phyloP scores from a whole-genome alignment of 2,888 invertebrate genomes.

The Eilema depressum region DNA sequence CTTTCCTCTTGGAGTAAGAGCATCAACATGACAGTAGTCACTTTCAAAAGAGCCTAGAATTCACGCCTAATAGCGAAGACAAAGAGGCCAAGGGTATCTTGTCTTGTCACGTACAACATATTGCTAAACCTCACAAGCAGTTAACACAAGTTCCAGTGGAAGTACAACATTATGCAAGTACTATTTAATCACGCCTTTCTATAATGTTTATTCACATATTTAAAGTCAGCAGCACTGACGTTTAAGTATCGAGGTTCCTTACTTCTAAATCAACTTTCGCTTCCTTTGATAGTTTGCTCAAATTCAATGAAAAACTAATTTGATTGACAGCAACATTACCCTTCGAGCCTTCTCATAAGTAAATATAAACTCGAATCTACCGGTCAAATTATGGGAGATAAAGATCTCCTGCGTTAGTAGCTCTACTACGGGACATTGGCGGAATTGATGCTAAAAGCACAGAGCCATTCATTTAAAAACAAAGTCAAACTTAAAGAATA shows the following conservation, averaged over 20 bases:
- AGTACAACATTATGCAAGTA: background rate
- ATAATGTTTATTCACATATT: slow-evolving; percentile 4
- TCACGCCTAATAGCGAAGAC: no score
- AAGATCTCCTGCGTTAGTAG: no score
- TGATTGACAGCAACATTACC: no score
- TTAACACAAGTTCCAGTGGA: background rate
- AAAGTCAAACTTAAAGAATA: no score
- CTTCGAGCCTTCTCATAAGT: no score
- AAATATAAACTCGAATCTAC: no score
- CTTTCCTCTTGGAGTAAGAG: background rate
- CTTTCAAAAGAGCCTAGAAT: background rate
- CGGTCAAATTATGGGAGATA: no score
- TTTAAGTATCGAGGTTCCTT: background rate
- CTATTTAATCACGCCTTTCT: background rate
- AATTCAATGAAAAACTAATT: no score
- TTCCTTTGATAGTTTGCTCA: background rate
- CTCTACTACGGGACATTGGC: no score
- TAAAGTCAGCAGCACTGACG: background rate
- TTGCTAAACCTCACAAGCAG: background rate
- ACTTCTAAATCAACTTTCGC: background rate
- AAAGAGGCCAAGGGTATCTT: no score
- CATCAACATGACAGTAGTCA: background rate
- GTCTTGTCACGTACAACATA: background rate
- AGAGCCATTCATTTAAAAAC: no score
- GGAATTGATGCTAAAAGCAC: no score